Evolutionary conservation across 2,113 vertebrate species (phyloP).

Genomic region (Engystomops pustulosus): DNA sequence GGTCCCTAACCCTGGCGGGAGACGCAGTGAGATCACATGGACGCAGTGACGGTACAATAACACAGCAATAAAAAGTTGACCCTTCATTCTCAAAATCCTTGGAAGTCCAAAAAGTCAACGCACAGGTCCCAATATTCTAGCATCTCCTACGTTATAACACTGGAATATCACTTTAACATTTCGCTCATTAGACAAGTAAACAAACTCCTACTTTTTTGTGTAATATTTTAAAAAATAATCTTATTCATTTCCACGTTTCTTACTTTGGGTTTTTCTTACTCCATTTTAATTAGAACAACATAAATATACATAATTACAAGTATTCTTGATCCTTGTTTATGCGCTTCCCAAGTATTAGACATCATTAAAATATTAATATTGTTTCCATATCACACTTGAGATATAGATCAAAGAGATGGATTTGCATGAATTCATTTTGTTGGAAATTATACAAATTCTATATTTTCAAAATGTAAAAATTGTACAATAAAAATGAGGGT

Average conservation of each 20-base stretch:
- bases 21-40: no score
- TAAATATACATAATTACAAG: conserved; percentile 41
- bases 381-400: conserved; percentile 32
- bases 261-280: neutral
- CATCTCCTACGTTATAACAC: no score
- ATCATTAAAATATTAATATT: conserved; percentile 48
- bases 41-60: no score
- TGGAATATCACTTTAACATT: neutral
- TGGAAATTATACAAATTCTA: neutral
- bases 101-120: no score
- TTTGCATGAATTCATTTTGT: conserved; percentile 19
- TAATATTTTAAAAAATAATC: neutral
- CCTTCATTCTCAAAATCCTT: no score
- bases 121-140: no score
- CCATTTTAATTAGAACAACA: conserved; percentile 29
- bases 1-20: no score
- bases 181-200: neutral
- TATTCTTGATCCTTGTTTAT: conserved; percentile 25
- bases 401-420: conserved; percentile 32
- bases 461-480: neutral
- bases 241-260: neutral
- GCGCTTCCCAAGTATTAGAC: conserved; percentile 21
- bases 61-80: no score
- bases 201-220: neutral
- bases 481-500: neutral